phyloP scores from a whole-genome alignment of 2,797 vertebrate genomes.

The Anas bahamensis region DNA sequence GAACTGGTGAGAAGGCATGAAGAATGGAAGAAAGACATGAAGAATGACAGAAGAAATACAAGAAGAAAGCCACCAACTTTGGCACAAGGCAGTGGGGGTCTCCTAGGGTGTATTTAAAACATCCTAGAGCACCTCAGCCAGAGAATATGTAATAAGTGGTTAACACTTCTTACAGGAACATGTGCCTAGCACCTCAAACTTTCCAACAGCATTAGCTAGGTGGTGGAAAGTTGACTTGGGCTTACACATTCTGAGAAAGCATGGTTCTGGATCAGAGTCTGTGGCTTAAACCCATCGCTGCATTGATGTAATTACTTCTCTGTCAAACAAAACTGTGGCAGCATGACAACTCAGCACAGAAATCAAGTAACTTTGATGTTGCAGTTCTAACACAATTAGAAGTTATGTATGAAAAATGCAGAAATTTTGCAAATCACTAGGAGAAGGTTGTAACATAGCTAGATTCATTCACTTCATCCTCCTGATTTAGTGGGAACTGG shows the following conservation, averaged over 20 bases:
- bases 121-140: background rate
- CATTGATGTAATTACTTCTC: background rate
- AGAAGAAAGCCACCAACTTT: background rate
- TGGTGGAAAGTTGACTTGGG: background rate
- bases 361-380: background rate
- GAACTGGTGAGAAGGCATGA: background rate
- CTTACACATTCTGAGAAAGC: background rate
- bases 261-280: background rate
- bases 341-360: background rate
- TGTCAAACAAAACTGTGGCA: background rate
- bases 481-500: slow-evolving; percentile 72
- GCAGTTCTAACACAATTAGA: background rate
- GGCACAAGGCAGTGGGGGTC: background rate
- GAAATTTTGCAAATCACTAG: background rate
- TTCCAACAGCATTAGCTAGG: background rate
- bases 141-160: accelerated
- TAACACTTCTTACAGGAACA: background rate
- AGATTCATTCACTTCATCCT: slow-evolving; percentile 27
- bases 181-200: background rate
- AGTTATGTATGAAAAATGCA: background rate
- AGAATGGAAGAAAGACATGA: background rate
- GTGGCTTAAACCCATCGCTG: background rate
- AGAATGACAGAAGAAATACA: background rate
- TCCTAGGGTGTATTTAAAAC: background rate
- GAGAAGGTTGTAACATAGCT: background rate